Evolutionary conservation across 2,888 invertebrate species (phyloP).

Genomic region (Erebia palarica): DNA sequence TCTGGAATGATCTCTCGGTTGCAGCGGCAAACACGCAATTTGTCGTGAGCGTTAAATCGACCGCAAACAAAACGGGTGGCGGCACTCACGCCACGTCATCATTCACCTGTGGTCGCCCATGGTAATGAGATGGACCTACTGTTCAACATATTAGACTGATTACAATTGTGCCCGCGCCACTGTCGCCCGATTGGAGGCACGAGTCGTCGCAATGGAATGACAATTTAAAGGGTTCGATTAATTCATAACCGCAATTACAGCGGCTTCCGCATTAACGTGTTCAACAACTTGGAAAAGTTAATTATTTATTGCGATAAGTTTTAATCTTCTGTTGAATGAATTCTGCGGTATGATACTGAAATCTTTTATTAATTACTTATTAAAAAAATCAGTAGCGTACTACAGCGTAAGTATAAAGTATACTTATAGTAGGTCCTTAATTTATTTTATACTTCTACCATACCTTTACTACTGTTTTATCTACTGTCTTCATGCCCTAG

Average conservation of each 20-base stretch:
- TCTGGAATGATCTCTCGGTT: constrained; percentile 71
- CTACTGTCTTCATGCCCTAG: too few relatives aligned
- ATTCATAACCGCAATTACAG: constrained; percentile 44
- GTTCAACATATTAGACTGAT: constrained; percentile 81
- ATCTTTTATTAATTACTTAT: too few relatives aligned
- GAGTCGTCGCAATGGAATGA: constrained; percentile 43
- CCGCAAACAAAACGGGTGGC: constrained; percentile 79
- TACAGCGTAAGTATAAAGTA: too few relatives aligned
- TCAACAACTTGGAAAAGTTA: constrained; percentile 35
- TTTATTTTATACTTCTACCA: too few relatives aligned
- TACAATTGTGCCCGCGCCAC: constrained; percentile 67
- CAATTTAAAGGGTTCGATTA: constrained; percentile 48
- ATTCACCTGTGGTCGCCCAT: constrained; percentile 80
- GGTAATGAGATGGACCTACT: constrained; percentile 81
- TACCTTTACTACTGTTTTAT: too few relatives aligned
- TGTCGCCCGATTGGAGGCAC: constrained; percentile 58
- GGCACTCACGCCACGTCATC: constrained; percentile 69
- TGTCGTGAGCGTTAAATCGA: constrained; percentile 80
- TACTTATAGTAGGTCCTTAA: too few relatives aligned
- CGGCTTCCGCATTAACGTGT: constrained; percentile 34
- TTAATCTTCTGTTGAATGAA: not conserved
- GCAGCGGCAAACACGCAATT: constrained; percentile 79
- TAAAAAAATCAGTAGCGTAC: too few relatives aligned
- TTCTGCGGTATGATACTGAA: not conserved
- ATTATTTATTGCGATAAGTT: constrained; percentile 6